A percentile compares a stretch with the other conserved stretches of the same genome.
Conservation (phyloP, 92 coral and sea anemone species). For the Isaurus tuberculatus region DNA sequence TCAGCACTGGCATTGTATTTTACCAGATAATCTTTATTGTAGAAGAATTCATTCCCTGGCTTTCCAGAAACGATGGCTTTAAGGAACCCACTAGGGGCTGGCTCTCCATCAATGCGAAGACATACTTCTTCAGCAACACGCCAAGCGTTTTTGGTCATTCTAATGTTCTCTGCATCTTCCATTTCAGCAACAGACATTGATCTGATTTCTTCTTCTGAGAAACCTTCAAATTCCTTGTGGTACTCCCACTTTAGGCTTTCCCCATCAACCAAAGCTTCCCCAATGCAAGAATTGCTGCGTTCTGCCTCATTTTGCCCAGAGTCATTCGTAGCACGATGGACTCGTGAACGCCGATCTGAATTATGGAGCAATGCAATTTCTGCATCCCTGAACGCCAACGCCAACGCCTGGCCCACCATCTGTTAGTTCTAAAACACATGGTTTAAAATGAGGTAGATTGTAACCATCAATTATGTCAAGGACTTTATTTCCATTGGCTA, state of each 20-base stretch:
- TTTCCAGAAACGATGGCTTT: slow-evolving; percentile 29
- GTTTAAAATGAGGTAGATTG: neutral
- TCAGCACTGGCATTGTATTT: slow-evolving; percentile 20
- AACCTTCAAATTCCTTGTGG: neutral
- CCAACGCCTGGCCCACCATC: slow-evolving; percentile 30
- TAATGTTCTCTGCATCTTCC: neutral
- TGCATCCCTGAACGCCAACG: slow-evolving; percentile 9
- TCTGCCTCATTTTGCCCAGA: slow-evolving; percentile 4
- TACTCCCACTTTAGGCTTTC: neutral
- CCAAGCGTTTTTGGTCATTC: slow-evolving; percentile 23
- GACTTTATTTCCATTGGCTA: neutral
- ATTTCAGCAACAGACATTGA: neutral
- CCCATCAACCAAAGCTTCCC: slow-evolving; percentile 14
- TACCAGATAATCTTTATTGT: slow-evolving; percentile 42
- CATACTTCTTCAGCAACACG: slow-evolving; percentile 2
- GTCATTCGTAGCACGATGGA: neutral
- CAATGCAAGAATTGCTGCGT: slow-evolving; percentile 1
- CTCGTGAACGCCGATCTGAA: neutral
- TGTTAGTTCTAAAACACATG: slow-evolving; percentile 25
- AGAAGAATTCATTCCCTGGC: slow-evolving; percentile 49
- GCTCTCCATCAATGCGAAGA: neutral
- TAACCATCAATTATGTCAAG: neutral
- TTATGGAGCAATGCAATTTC: slow-evolving; percentile 12
- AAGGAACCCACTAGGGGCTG: slow-evolving; percentile 12
- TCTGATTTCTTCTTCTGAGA: neutral